Base-by-base conservation (phyloP, 1,140 invertebrate genomes). In the Carposina sasakii region DNA sequence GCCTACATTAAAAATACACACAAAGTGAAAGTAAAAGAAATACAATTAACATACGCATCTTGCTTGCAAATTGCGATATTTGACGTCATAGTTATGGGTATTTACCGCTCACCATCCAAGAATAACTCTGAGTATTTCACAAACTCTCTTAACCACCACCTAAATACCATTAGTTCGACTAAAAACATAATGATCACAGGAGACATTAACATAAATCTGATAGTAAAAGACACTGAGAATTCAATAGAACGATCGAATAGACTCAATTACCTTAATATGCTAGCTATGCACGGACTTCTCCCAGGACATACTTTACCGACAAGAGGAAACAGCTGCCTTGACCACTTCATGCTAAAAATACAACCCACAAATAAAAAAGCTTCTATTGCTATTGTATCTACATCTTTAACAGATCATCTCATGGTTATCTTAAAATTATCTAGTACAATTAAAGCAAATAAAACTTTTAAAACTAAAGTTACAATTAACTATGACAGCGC, bases 141-240 rank as follows among this genome's bases (percentile, higher is more conserved):
- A 19, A 21, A 31, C 28, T 44, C 42, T 8, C 17, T 44, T 31
- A 31, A 19, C 28, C 10, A 5, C 2, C 28, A 44, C 13, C 17
- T 44, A 13, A 19, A 30, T n/a, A 12, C 17, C 12, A 31, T 44
- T 15, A 31, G 33, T 17, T 19, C 26, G 8, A 8, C 8, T 20
- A 21, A 31, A 3, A 17, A 30, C 13, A 31, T 44, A 3, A 33
- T 33, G 1, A 8, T 44, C 15, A 21, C 42, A 1, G 42, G 42
- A 30, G 42, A 44, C 21, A 44, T 44, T 12, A 44, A 44, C 12
- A 44, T 44, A 19, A 44, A 44, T 12, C 13, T 43, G 19, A 19
- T 43, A 8, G 9, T 3, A 3, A 43, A 43, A 8, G 1, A 10
- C 2, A 30, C 3, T 15, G 23, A 43, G 20, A n/a, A 28, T 5